Evolutionary conservation across 2,888 invertebrate genomes (phyloP).

Genomic region (Aphodius sticticus): DNA sequence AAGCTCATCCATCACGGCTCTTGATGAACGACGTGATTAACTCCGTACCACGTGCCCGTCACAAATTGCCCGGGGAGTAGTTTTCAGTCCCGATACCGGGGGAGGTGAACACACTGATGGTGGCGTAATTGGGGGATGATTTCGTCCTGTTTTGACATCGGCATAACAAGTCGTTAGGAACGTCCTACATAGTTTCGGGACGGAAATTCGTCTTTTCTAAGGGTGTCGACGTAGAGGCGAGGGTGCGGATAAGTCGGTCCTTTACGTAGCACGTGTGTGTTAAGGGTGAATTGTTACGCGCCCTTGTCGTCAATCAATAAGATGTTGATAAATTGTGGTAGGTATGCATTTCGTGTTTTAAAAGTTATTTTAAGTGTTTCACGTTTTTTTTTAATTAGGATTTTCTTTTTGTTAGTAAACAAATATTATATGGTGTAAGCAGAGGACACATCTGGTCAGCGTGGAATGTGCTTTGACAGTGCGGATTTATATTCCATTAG

Average conservation of each 20-base stretch:
- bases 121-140: slow-evolving; percentile 22
- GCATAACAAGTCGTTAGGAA: slow-evolving; percentile 7
- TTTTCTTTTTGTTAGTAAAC: too few relatives aligned
- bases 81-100: slow-evolving; percentile 20
- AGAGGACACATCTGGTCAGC: too few relatives aligned
- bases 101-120: slow-evolving; percentile 25
- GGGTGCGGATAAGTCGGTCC: not conserved
- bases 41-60: slow-evolving; percentile 25
- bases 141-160: slow-evolving; percentile 20
- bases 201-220: not conserved
- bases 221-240: not conserved
- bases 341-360: too few relatives aligned
- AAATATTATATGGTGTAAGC: too few relatives aligned
- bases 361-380: too few relatives aligned
- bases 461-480: too few relatives aligned
- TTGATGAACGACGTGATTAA: slow-evolving; percentile 38
- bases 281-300: not conserved
- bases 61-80: slow-evolving; percentile 30
- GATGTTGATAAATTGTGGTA: not conserved
- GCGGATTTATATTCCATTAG: too few relatives aligned
- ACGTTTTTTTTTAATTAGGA: too few relatives aligned
- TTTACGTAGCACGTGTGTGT: not conserved
- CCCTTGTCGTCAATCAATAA: not conserved
- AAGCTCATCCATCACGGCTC: slow-evolving; percentile 36
- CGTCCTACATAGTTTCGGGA: slow-evolving; percentile 16